Evolutionary conservation across 2,888 invertebrate species (phyloP).

Genomic region (Choreutis nemorana): DNA sequence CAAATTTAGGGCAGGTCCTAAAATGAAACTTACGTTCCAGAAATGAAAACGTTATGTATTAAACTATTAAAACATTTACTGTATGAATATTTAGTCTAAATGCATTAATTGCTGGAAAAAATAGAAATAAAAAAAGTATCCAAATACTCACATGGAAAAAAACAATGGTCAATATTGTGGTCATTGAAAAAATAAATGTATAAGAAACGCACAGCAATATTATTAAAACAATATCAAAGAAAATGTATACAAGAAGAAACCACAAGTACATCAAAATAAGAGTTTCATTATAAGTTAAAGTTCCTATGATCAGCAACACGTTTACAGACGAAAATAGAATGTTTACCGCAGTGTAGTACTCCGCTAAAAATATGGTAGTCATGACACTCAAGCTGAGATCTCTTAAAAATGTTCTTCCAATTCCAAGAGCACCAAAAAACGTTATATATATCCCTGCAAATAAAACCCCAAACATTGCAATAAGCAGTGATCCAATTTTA

Average conservation of each 20-base stretch:
- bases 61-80: slow-evolving; percentile 23
- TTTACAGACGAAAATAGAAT: slow-evolving; percentile 21
- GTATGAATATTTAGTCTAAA: slow-evolving; percentile 34
- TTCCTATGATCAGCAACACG: slow-evolving; percentile 22
- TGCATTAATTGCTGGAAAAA: slow-evolving; percentile 33
- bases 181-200: slow-evolving; percentile 5
- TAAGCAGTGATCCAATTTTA: slow-evolving; percentile 27
- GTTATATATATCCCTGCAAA: slow-evolving; percentile 20
- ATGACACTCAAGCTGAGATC: slow-evolving; percentile 12
- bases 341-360: slow-evolving; percentile 23
- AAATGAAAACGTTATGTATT: slow-evolving; percentile 8
- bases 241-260: slow-evolving; percentile 21
- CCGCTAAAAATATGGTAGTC: slow-evolving; percentile 15
- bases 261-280: slow-evolving; percentile 30
- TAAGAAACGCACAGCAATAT: slow-evolving; percentile 14
- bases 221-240: slow-evolving; percentile 20
- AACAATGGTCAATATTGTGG: slow-evolving; percentile 13
- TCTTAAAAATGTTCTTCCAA: slow-evolving; percentile 15
- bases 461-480: slow-evolving; percentile 23
- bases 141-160: slow-evolving; percentile 20
- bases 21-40: too few species aligned
- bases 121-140: slow-evolving; percentile 19
- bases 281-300: slow-evolving; percentile 26
- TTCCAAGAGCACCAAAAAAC: slow-evolving; percentile 13
- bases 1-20: too few species aligned